phyloP scores from a whole-genome alignment of 2,797 vertebrate genomes.

The Acipenser oxyrinchus region DNA sequence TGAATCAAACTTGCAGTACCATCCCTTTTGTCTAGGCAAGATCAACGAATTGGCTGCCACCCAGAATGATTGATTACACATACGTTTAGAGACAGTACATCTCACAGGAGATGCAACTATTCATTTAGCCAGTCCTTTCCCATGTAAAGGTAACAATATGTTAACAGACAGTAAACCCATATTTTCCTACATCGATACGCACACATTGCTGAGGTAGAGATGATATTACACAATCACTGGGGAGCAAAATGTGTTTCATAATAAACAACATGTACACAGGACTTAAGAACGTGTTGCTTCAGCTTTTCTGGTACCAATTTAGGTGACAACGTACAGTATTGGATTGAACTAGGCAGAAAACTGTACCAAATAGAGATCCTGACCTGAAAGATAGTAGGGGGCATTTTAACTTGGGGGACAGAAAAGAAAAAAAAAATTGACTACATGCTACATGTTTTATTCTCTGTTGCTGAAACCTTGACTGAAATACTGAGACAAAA shows the following conservation, averaged over 20 bases:
- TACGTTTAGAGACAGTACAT: not conserved
- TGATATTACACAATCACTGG: too few species aligned
- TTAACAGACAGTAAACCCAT: too few species aligned
- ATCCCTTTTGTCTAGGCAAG: not conserved
- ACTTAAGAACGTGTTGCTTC: slow-evolving; percentile 10
- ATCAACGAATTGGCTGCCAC: not conserved
- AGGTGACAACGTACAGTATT: not conserved
- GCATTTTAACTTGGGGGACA: slow-evolving; percentile 3
- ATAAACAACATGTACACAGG: not conserved
- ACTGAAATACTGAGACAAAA: not conserved
- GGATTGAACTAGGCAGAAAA: not conserved
- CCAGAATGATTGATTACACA: not conserved
- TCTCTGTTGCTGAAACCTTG: too few species aligned
- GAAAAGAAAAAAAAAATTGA: not conserved
- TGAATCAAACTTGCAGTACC: not conserved
- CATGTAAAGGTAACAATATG: too few species aligned
- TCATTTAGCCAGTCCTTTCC: not conserved
- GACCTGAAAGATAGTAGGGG: slow-evolving; percentile 10
- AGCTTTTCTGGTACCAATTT: slow-evolving; percentile 7
- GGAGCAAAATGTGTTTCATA: too few species aligned
- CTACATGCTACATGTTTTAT: too few species aligned
- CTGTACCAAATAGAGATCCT: slow-evolving; percentile 15
- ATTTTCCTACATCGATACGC: too few species aligned
- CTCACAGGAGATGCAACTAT: not conserved
- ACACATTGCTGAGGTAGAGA: too few species aligned